Evolutionary conservation across 2,888 invertebrate genomes (phyloP), one percentile per base, ranked within the genome.

Genomic region (Cordilura impudica): DNA sequence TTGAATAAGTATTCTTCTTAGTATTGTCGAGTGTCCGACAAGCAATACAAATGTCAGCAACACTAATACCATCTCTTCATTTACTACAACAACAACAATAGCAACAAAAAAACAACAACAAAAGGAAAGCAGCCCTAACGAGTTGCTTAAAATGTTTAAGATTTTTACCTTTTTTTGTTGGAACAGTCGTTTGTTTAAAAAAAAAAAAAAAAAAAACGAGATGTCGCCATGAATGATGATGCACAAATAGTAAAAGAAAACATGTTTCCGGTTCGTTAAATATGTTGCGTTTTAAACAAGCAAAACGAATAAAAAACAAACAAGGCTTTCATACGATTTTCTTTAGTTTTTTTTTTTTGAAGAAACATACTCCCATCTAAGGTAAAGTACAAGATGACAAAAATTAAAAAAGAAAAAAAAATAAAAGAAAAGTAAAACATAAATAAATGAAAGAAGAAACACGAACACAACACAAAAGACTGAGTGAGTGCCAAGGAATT

Each of bases 251-350:
- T 7, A 67, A 61, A 66, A 66, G 43, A 58, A 70, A 73, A 70
- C 78, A 79, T 79, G 82, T 83, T 83, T 83, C 83, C 83, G 81
- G 82, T 82, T 83, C 83, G 83, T 82, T 83, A 76, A 82, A 83
- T 81, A 81, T 81, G 81, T 81, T 82, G 82, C 81, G 67, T 76
- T 77, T 70, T 54, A 58, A 66, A 63, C 16, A 65, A 69, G 70
- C 43, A 54, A 63, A 31, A 61, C 53, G 31, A 19, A 43, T 21
- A 12, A 54, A 65, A 14, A 23, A 31, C 43, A 43, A 61, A 70
- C 49, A 69, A 63, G 63, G 60, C 53, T 47, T 60, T 76, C 58
- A 60, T 69, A 60, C 45, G 43, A 8, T 29, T 70, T 51, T n/a
- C 31, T 23, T 26, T 6, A 26, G 35, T 35, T 21, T 16, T 29